These are phyloP conservation scores for Nymphicus hollandicus DNA, from an alignment of 2,113 vertebrate species.

Conservation along the genomic window DNA sequence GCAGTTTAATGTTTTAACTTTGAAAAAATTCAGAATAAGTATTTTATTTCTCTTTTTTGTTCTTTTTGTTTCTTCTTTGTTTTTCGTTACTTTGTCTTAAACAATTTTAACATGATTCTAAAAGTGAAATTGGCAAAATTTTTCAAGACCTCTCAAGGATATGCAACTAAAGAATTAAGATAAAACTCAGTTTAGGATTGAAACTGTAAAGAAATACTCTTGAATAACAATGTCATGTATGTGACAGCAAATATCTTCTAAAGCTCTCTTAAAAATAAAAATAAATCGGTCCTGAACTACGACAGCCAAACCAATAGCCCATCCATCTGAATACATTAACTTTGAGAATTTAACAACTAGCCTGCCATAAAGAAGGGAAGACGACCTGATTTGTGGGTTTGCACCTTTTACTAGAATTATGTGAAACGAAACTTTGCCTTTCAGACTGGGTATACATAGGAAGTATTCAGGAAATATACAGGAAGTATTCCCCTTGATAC, in stretches of 20 bases:
- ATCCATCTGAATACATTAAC: neutral
- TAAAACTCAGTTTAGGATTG: neutral
- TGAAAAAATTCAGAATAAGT: neutral
- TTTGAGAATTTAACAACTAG: neutral
- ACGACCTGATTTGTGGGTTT: neutral
- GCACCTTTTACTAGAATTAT: neutral
- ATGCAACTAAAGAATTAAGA: neutral
- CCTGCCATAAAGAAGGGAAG: neutral
- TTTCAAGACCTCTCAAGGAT: neutral
- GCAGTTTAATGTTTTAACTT: neutral
- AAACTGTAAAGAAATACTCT: neutral
- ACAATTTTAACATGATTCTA: neutral
- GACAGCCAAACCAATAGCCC: neutral
- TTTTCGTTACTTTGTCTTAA: neutral
- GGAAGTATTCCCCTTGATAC: neutral
- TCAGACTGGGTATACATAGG: rapidly evolving
- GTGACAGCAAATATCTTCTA: neutral
- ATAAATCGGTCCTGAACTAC: neutral
- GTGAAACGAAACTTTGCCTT: neutral
- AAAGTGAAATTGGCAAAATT: neutral
- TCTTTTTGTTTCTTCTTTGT: neutral
- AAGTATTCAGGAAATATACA: neutral
- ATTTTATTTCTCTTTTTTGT: neutral
- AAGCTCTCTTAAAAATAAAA: neutral
- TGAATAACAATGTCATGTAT: neutral